phyloP scores from a whole-genome alignment of 2,797 vertebrate species.

The Choloepus didactylus region DNA sequence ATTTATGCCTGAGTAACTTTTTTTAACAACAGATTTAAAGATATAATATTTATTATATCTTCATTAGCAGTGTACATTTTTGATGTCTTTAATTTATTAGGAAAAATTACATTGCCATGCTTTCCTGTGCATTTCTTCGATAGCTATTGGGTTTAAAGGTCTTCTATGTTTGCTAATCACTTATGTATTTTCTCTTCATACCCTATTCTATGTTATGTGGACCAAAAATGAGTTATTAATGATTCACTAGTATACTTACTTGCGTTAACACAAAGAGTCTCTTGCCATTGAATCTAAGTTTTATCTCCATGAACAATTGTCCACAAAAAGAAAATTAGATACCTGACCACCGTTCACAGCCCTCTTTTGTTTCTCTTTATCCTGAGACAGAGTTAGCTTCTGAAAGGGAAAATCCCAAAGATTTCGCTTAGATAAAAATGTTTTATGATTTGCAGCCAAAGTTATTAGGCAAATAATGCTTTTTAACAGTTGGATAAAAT shows the following conservation, averaged over 20 bases:
- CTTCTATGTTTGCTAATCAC: neutral
- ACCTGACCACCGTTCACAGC: neutral
- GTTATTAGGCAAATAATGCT: neutral
- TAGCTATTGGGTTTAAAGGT: neutral
- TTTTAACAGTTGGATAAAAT: neutral
- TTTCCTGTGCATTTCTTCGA: constrained; percentile 35
- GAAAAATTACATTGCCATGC: neutral
- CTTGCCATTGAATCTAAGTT: neutral
- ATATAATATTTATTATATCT: neutral
- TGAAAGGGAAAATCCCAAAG: neutral
- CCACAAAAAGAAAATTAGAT: constrained; percentile 10
- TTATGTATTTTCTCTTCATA: neutral
- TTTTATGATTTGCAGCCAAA: neutral
- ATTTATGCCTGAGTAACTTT: neutral
- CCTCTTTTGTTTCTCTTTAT: neutral
- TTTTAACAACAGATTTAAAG: neutral
- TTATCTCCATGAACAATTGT: neutral
- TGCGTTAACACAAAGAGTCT: neutral
- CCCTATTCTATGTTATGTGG: neutral
- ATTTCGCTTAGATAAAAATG: neutral
- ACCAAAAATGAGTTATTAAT: neutral
- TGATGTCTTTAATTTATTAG: neutral
- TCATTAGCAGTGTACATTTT: neutral
- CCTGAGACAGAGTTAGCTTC: neutral
- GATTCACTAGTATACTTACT: neutral